A percentile compares a stretch with the other conserved stretches of the same genome.
These are phyloP conservation scores for Ommatoiulus sabulosus DNA, from an alignment of 2,888 invertebrate species.

Conservation along the genomic window DNA sequence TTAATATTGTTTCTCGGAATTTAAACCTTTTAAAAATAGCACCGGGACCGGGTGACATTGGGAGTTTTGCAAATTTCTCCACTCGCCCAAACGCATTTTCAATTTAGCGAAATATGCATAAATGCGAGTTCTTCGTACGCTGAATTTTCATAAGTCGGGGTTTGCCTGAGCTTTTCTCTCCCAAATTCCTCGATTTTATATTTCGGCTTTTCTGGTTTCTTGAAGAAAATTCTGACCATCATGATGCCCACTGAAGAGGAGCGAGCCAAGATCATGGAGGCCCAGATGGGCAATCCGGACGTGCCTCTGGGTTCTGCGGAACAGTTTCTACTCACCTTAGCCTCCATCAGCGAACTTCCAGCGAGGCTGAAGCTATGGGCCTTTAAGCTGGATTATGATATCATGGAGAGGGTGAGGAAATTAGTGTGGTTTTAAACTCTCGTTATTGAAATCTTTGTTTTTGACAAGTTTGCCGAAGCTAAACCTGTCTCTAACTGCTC, in stretches of 20 bases:
- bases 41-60: too few species aligned
- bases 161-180: too few species aligned
- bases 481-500: too few species aligned
- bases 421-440: background rate
- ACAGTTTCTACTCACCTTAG: conserved; percentile 96
- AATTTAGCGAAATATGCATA: too few species aligned
- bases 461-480: too few species aligned
- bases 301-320: conserved; percentile 95
- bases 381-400: conserved; percentile 98
- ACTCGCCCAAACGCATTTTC: too few species aligned
- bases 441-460: conserved; percentile 59
- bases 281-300: conserved; percentile 91
- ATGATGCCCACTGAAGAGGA: conserved; percentile 99
- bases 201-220: background rate
- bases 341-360: conserved; percentile 94
- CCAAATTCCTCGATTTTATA: too few species aligned
- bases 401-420: conserved; percentile 82
- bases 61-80: too few species aligned
- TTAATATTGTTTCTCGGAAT: too few species aligned
- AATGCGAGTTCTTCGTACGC: too few species aligned
- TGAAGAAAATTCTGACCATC: conserved; percentile 85
- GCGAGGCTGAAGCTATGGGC: conserved; percentile 96
- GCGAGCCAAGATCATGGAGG: conserved; percentile 94
- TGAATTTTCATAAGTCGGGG: too few species aligned
- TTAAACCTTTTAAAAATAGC: too few species aligned